Conservation (phyloP, 2,888 invertebrate species). For the Notodonta dromedarius region DNA sequence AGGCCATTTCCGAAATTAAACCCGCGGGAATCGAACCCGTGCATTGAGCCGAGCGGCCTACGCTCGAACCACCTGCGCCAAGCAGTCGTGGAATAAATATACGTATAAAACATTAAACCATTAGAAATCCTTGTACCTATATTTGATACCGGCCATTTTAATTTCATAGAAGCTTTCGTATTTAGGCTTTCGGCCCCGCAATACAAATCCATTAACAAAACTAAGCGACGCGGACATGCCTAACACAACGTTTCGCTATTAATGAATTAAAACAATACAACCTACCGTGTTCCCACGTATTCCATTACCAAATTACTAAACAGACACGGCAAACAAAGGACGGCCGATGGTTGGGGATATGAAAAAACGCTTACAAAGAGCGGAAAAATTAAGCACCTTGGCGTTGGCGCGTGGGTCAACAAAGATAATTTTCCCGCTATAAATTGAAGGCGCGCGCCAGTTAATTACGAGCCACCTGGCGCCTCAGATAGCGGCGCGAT, state of each 20-base stretch:
- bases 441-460: constrained; percentile 3
- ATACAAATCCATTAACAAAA: constrained; percentile 7
- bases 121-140: neutral
- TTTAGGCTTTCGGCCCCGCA: neutral
- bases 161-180: constrained; percentile 1
- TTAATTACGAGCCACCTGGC: constrained; percentile 4
- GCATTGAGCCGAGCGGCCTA: too few species aligned
- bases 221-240: neutral
- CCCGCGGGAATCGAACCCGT: too few species aligned
- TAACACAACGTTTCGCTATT: constrained; percentile 2
- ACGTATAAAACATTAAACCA: too few species aligned
- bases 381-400: constrained; percentile 9
- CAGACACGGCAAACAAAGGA: constrained; percentile 6
- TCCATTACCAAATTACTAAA: constrained; percentile 8
- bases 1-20: too few species aligned
- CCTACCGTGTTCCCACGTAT: constrained; percentile 5
- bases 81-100: too few species aligned
- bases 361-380: constrained; percentile 9
- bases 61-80: too few species aligned
- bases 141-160: neutral
- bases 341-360: constrained; percentile 1
- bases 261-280: constrained; percentile 8
- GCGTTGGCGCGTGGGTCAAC: constrained; percentile 7
- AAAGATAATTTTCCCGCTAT: constrained; percentile 10
- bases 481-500: constrained; percentile 1